Percentiles rank a stretch among this genome's conserved stretches.
These are phyloP conservation scores for Apamea crenata DNA, from an alignment of 2,888 invertebrate species.

Conservation along the genomic window DNA sequence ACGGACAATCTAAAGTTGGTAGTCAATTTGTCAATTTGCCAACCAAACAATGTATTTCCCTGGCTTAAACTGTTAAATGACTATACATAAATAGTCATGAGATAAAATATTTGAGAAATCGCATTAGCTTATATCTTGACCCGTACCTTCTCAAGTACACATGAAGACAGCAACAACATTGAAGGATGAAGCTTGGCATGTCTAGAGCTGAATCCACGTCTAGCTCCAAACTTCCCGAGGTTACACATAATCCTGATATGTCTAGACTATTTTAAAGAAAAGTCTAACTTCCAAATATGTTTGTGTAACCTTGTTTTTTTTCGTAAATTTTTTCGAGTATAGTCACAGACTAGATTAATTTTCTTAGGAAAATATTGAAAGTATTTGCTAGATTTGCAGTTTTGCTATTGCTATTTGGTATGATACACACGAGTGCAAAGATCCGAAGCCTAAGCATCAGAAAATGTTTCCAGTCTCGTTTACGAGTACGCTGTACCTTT, in stretches of 20 bases:
- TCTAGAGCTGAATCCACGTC: conserved; percentile 21
- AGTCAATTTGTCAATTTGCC: background rate
- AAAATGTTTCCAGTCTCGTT: conserved; percentile 11
- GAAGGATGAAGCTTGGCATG: conserved; percentile 36
- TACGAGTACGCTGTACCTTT: background rate
- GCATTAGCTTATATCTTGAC: background rate
- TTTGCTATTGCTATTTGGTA: background rate
- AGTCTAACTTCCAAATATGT: background rate
- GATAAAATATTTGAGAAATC: background rate
- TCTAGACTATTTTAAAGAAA: conserved; percentile 21
- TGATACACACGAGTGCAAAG: background rate
- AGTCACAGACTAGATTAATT: background rate
- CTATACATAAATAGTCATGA: background rate
- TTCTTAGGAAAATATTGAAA: background rate
- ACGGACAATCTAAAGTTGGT: background rate
- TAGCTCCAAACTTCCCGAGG: conserved; percentile 8
- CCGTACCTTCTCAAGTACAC: conserved; percentile 2
- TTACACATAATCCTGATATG: conserved; percentile 16
- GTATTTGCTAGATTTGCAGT: background rate
- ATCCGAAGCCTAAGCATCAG: background rate
- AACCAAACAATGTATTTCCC: background rate
- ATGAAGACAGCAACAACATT: too few relatives aligned
- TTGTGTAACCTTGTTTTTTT: background rate
- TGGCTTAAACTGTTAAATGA: background rate
- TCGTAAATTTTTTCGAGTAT: background rate